These are phyloP conservation scores for Ranitomeya imitator DNA, from an alignment of 2,113 vertebrate species.

Conservation along the genomic window DNA sequence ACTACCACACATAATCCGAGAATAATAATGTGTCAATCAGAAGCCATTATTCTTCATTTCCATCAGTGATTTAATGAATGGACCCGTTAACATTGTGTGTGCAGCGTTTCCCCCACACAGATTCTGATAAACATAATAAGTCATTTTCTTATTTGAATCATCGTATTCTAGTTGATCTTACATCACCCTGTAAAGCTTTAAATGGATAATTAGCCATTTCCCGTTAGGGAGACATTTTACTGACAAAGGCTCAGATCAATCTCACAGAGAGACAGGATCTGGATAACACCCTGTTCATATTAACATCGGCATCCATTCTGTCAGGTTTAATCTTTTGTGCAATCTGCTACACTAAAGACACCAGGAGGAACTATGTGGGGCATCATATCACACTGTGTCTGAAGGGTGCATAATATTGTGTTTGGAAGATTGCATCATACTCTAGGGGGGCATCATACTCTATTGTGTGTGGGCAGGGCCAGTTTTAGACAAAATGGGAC, in stretches of 20 bases:
- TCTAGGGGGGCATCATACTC: too few species aligned
- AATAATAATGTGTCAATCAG: constrained; percentile 4
- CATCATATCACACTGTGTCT: too few species aligned
- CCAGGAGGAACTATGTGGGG: neutral
- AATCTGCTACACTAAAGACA: neutral
- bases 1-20: too few species aligned
- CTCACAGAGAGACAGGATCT: neutral
- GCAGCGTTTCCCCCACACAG: neutral
- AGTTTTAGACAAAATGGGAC: too few species aligned
- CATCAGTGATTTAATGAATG: neutral
- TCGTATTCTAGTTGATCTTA: neutral
- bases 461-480: too few species aligned
- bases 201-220: constrained; percentile 5
- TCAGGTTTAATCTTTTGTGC: neutral
- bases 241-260: neutral
- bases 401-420: too few species aligned
- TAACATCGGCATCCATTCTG: neutral
- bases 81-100: neutral
- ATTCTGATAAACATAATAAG: neutral
- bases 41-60: neutral
- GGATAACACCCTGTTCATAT: neutral
- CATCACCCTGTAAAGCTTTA: neutral
- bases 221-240: neutral
- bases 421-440: too few species aligned
- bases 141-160: constrained; percentile 17